Percentiles rank a stretch among this genome's conserved stretches.
phyloP scores from a whole-genome alignment of 2,797 vertebrate genomes.

The Triplophysa yarkandensis region DNA sequence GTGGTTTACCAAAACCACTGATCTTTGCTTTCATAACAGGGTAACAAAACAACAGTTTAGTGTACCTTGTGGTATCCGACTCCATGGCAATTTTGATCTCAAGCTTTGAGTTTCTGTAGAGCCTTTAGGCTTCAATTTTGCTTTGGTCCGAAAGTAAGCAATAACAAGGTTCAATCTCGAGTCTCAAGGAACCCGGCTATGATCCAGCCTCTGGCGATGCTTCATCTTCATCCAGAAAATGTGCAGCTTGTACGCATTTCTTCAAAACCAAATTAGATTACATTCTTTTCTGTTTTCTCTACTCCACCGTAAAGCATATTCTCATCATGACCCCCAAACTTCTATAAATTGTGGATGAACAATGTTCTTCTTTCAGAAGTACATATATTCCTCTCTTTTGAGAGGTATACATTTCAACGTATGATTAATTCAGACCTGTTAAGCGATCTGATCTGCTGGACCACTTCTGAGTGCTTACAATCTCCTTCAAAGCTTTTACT shows the following conservation, averaged over 20 bases:
- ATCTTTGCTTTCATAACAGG: neutral
- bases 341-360: neutral
- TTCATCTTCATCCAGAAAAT: neutral
- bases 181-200: neutral
- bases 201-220: slow-evolving; percentile 19
- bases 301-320: neutral
- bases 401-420: slow-evolving; percentile 26
- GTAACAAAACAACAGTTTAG: slow-evolving; percentile 32
- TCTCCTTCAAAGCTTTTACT: neutral
- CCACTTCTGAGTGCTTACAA: slow-evolving; percentile 5
- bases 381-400: neutral
- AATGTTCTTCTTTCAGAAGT: neutral
- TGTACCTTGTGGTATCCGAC: slow-evolving; percentile 1
- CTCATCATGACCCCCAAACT: neutral
- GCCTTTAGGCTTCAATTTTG: slow-evolving; percentile 9
- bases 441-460: slow-evolving; percentile 37
- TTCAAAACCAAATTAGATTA: slow-evolving; percentile 4
- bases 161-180: slow-evolving; percentile 26
- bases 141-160: slow-evolving; percentile 33
- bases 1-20: slow-evolving; percentile 2
- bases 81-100: slow-evolving; percentile 16
- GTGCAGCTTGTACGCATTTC: neutral
- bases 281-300: neutral
- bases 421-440: slow-evolving; percentile 41
- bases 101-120: slow-evolving; percentile 21